phyloP scores from a whole-genome alignment of 1,140 invertebrate species.

The Argopecten irradians region DNA sequence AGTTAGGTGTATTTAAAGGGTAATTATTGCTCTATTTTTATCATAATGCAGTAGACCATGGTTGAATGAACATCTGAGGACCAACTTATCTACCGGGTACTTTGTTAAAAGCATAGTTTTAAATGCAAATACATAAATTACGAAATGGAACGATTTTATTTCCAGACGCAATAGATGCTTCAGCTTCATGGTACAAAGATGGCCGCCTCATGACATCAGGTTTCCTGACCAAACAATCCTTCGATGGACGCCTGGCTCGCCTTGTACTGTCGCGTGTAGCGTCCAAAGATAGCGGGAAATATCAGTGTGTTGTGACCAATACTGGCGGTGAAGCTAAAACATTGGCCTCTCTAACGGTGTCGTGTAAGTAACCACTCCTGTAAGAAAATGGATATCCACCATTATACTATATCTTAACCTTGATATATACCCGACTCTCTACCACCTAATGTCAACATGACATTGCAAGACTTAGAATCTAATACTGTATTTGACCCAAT shows the following conservation, averaged over 20 bases:
- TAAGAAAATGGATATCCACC: neutral
- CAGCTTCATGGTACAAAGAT: slow-evolving; percentile 67
- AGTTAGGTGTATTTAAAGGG: too few species aligned
- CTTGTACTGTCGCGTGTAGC: slow-evolving; percentile 62
- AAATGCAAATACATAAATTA: too few species aligned
- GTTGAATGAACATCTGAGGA: too few species aligned
- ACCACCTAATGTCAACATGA: too few species aligned
- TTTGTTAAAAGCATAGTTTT: too few species aligned
- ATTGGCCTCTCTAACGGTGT: slow-evolving; percentile 63
- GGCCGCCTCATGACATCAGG: slow-evolving; percentile 57
- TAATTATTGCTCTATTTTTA: too few species aligned
- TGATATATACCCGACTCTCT: too few species aligned
- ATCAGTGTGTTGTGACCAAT: slow-evolving; percentile 71
- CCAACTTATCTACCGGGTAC: too few species aligned
- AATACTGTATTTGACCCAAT: too few species aligned
- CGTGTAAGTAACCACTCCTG: slow-evolving; percentile 52
- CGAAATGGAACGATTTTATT: neutral
- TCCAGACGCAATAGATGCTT: slow-evolving; percentile 59
- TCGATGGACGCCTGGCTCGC: slow-evolving; percentile 64
- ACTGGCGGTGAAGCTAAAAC: slow-evolving; percentile 67
- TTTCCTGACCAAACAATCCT: slow-evolving; percentile 54
- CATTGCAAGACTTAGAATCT: too few species aligned
- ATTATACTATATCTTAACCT: too few species aligned
- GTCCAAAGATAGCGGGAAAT: slow-evolving; percentile 64
- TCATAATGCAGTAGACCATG: too few species aligned